A percentile compares a stretch with the other conserved stretches of the same genome.
Evolutionary conservation across 2,113 vertebrate genomes (phyloP).

Genomic region (Platanista minor): DNA sequence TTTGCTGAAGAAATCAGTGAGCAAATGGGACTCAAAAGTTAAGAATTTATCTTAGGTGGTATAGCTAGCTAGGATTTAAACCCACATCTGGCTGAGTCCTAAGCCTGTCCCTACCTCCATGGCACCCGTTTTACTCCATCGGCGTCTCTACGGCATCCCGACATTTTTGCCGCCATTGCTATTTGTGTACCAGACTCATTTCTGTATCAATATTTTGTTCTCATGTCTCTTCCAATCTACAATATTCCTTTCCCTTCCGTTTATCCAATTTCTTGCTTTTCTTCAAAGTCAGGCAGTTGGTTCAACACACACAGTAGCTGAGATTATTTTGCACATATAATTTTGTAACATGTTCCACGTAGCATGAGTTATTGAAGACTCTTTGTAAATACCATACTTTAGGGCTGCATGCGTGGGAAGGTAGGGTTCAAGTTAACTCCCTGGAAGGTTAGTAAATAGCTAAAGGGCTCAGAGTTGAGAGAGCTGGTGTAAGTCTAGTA

Average conservation of each 20-base stretch:
- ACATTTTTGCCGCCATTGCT: neutral
- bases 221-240: neutral
- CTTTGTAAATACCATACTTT: neutral
- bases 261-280: neutral
- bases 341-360: neutral
- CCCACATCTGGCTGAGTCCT: neutral
- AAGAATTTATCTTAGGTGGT: neutral
- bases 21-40: neutral
- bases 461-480: neutral
- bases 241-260: neutral
- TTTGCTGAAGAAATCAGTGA: neutral
- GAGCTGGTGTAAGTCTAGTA: too few species aligned
- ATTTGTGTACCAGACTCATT: neutral
- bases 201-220: neutral
- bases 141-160: fast-evolving
- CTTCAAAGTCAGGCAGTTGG: neutral
- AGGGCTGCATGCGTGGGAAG: fast-evolving
- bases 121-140: fast-evolving
- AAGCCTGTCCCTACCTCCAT: neutral
- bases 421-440: neutral
- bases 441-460: neutral
- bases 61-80: neutral
- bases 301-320: neutral
- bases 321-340: neutral
- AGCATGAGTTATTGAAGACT: neutral